phyloP scores from a whole-genome alignment of 2,797 vertebrate genomes.

The Gephyroberyx darwinii region DNA sequence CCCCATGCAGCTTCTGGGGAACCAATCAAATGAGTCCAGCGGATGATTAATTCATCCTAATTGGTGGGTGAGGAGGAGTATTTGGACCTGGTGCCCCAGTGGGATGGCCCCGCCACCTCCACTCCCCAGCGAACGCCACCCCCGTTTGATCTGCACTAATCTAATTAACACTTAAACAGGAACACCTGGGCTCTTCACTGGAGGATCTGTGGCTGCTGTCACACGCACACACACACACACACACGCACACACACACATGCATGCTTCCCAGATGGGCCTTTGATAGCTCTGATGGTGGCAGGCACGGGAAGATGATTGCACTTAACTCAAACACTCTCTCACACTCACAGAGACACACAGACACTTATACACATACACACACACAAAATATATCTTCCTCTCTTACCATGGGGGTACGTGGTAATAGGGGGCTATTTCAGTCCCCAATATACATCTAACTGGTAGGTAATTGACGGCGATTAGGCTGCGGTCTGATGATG shows the following conservation, averaged over 20 bases:
- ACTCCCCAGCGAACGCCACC: conserved; percentile 67
- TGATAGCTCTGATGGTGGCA: conserved; percentile 75
- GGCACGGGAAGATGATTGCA: conserved; percentile 64
- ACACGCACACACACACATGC: background rate
- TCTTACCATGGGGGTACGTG: conserved; percentile 38
- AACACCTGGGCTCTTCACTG: conserved; percentile 82
- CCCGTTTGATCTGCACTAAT: conserved; percentile 82
- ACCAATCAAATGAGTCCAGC: conserved; percentile 57
- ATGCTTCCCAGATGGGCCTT: conserved; percentile 79
- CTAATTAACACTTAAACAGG: conserved; percentile 83
- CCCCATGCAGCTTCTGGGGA: conserved; percentile 14
- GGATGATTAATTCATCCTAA: conserved; percentile 74
- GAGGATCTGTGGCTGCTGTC: conserved; percentile 55
- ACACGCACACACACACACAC: background rate
- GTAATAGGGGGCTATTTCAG: conserved; percentile 71
- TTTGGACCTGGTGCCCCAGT: conserved; percentile 56
- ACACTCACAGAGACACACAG: conserved; percentile 23
- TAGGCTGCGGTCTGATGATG: conserved; percentile 76
- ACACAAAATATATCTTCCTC: conserved; percentile 38
- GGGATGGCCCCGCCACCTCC: conserved; percentile 67
- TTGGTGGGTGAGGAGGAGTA: conserved; percentile 66
- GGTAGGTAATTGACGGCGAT: conserved; percentile 80
- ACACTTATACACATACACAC: conserved; percentile 6
- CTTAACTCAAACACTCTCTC: conserved; percentile 60
- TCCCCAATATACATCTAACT: conserved; percentile 75